Percentiles rank a stretch among this genome's conserved stretches.
Conservation (phyloP, 30 jellyfish, hydroid and myxozoan genomes). For the Cassiopea andromeda region DNA sequence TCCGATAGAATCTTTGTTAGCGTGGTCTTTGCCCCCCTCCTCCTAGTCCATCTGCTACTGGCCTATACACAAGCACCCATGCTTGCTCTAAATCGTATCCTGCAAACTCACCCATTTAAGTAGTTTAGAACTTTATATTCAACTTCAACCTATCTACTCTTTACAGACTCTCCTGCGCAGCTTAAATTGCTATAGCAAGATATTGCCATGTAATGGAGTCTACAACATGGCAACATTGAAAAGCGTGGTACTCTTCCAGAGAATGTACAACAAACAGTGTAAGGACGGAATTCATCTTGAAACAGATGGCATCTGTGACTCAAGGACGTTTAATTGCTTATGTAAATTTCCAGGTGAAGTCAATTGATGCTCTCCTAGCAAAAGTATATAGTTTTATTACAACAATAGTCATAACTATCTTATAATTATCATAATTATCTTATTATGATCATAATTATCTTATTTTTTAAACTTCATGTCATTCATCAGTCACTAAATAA, state of each 20-base stretch:
- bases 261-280: background rate
- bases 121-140: background rate
- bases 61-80: no score
- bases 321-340: slow-evolving; percentile 3
- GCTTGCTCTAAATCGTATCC: no score
- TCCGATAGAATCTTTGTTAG: no score
- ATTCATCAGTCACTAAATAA: no score
- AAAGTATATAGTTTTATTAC: no score
- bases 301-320: slow-evolving; percentile 54
- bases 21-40: no score
- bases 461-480: no score
- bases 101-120: background rate
- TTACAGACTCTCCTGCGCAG: slow-evolving; percentile 32
- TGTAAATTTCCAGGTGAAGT: background rate
- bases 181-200: slow-evolving; percentile 15
- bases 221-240: slow-evolving; percentile 14
- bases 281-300: background rate
- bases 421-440: no score
- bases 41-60: no score
- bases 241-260: slow-evolving; percentile 33
- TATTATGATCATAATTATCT: no score
- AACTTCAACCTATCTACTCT: background rate
- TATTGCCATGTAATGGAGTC: slow-evolving; percentile 39
- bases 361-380: no score
- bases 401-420: no score